phyloP scores from a whole-genome alignment of 2,888 invertebrate species.

The Drosophila nigricruria region DNA sequence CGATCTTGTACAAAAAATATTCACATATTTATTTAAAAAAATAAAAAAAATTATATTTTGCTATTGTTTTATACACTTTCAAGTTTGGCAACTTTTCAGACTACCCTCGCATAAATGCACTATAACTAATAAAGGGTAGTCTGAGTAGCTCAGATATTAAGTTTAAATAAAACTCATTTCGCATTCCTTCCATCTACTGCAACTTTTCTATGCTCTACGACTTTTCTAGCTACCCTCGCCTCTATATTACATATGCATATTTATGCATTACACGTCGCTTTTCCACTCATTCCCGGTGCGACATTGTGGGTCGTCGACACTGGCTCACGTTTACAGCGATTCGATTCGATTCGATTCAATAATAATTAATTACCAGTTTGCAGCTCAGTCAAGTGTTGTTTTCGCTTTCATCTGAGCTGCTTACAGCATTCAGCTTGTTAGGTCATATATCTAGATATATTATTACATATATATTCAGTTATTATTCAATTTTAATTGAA shows the following conservation, averaged over 20 bases:
- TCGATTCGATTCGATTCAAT: constrained; percentile 1
- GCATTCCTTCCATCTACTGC: too few species aligned
- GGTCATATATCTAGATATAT: background rate
- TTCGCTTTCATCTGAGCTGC: constrained; percentile 51
- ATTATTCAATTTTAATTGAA: background rate
- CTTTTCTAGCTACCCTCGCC: background rate
- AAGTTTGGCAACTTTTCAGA: background rate
- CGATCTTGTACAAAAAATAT: background rate
- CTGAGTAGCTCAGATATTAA: background rate
- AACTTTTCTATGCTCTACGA: too few species aligned
- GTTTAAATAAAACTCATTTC: background rate
- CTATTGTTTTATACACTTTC: background rate
- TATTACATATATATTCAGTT: background rate
- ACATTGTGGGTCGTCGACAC: constrained; percentile 33
- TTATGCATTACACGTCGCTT: constrained; percentile 25
- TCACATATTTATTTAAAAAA: background rate
- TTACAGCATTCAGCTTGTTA: background rate
- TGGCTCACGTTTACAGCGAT: constrained; percentile 41
- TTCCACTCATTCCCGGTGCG: constrained; percentile 21
- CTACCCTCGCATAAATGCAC: background rate
- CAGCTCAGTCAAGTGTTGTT: constrained; percentile 2
- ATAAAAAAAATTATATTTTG: too few species aligned
- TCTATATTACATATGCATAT: background rate
- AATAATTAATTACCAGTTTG: background rate
- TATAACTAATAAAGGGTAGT: background rate